Evolutionary conservation across 2,797 vertebrate species (phyloP), one percentile per base, ranked within the genome.

Genomic region (Cirrhinus mrigala): DNA sequence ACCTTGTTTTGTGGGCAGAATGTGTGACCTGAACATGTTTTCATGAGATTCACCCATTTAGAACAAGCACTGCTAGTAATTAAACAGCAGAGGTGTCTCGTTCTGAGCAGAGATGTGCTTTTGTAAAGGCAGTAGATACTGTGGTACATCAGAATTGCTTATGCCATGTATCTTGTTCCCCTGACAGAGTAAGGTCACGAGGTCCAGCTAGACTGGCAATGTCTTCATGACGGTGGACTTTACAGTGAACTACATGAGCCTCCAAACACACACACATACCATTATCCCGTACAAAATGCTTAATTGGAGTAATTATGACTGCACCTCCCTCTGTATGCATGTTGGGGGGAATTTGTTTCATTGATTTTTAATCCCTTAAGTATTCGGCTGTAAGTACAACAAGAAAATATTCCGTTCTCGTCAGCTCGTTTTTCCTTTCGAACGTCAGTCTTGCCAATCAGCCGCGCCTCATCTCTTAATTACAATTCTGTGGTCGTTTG

Each of bases 401-500:
- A 79, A 24, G 44, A 79, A 69, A 48, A 79, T 80, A 85, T 73
- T 73, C 22, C 0, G 22, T 87, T 54, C 83, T 85, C 33, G 46
- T 83, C n/a, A 12, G 46, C 68, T 88, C 40, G 0, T 64, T 37
- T 79, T 82, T 52, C 64, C 77, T 60, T 68, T 62, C 2, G n/a
- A 81, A 81, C 68, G 73, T 84, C 78, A 78, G 33, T 73, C 80
- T 75, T 58, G 78, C 73, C 82, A 84, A 83, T 87, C 77, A 86
- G 56, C 81, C 9, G 52, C 44, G 22, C 68, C 70, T 80, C 85
- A 84, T 86, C 66, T 79, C 74, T 46, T 86, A 76, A 88, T 89
- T 88, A 85, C 58, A 71, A 88, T 89, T 88, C 84, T 22, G 48
- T 73, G 71, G 81, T 73, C 52, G 66, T 85, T 79, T 71, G 79